Percentiles rank a stretch among this genome's conserved stretches.
phyloP scores from a whole-genome alignment of 2,888 invertebrate genomes.

The Chorisops tibialis region DNA sequence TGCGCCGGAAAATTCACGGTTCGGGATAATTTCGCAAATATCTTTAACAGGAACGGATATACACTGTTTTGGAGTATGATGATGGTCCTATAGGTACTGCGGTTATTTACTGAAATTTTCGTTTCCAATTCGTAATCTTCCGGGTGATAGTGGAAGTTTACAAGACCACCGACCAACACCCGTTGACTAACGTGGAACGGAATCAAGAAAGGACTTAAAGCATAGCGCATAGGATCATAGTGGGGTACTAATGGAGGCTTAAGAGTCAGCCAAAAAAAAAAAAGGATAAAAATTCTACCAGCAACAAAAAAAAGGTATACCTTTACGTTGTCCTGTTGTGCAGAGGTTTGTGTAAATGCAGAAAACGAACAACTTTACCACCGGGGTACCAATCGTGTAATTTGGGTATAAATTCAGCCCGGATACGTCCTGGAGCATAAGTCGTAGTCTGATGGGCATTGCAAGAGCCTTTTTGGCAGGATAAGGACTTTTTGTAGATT shows the following conservation, averaged over 20 bases:
- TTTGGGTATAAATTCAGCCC: slow-evolving; percentile 27
- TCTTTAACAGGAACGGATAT: too few species aligned
- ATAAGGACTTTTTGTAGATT: slow-evolving; percentile 19
- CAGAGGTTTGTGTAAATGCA: slow-evolving; percentile 9
- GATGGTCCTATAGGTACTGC: neutral
- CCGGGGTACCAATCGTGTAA: slow-evolving; percentile 27
- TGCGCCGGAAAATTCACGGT: too few species aligned
- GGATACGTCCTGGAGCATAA: slow-evolving; percentile 25
- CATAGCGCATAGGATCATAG: neutral
- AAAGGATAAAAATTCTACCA: too few species aligned
- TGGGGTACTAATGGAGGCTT: slow-evolving; percentile 20
- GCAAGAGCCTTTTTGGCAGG: slow-evolving; percentile 20
- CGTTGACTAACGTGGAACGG: too few species aligned
- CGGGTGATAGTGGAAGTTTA: slow-evolving; percentile 2
- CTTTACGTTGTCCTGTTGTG: too few species aligned
- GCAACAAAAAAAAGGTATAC: too few species aligned
- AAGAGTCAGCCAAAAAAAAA: slow-evolving; percentile 9
- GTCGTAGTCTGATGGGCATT: slow-evolving; percentile 19
- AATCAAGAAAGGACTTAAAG: too few species aligned
- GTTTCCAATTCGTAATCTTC: slow-evolving; percentile 22
- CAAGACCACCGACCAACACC: neutral
- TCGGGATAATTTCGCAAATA: too few species aligned
- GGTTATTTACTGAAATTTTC: slow-evolving; percentile 17
- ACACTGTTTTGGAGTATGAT: too few species aligned
- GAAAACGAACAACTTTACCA: slow-evolving; percentile 22